Evolutionary conservation across 2,888 invertebrate genomes (phyloP).

Genomic region (Pterostichus niger): DNA sequence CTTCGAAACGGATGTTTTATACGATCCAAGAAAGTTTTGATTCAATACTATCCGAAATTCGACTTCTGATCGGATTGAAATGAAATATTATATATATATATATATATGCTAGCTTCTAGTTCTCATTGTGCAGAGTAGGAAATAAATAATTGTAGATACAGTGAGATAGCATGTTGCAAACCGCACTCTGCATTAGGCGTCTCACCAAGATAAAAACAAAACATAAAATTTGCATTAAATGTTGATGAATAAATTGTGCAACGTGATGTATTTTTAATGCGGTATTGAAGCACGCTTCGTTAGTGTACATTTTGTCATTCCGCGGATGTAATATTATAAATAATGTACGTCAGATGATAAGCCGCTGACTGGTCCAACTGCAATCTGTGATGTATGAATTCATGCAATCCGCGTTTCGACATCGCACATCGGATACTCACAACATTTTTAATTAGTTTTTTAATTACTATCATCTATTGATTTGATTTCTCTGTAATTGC

Average conservation of each 20-base stretch:
- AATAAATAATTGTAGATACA: too few species aligned
- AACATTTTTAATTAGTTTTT: slow-evolving; percentile 46
- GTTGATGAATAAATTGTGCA: slow-evolving; percentile 58
- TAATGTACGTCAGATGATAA: slow-evolving; percentile 40
- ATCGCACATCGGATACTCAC: background rate
- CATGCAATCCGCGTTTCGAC: background rate
- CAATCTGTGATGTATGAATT: slow-evolving; percentile 11
- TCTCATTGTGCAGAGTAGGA: too few species aligned
- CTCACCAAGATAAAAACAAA: slow-evolving; percentile 47
- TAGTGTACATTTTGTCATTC: slow-evolving; percentile 13
- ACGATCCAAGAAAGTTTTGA: too few species aligned
- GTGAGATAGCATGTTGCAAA: too few species aligned
- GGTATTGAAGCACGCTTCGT: slow-evolving; percentile 6
- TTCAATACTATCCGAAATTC: too few species aligned
- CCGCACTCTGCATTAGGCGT: background rate
- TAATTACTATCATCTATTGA: slow-evolving; percentile 40
- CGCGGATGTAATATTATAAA: slow-evolving; percentile 35
- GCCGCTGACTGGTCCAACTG: background rate
- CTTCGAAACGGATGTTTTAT: too few species aligned
- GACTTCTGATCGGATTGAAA: too few species aligned
- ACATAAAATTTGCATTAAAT: slow-evolving; percentile 66
- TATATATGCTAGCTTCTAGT: too few species aligned
- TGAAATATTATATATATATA: too few species aligned
- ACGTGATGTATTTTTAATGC: slow-evolving; percentile 62
- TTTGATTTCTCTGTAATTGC: slow-evolving; percentile 44